Evolutionary conservation across 2,888 invertebrate species (phyloP), one percentile per base, ranked within the genome.

Genomic region (Limnephilus rhombicus): DNA sequence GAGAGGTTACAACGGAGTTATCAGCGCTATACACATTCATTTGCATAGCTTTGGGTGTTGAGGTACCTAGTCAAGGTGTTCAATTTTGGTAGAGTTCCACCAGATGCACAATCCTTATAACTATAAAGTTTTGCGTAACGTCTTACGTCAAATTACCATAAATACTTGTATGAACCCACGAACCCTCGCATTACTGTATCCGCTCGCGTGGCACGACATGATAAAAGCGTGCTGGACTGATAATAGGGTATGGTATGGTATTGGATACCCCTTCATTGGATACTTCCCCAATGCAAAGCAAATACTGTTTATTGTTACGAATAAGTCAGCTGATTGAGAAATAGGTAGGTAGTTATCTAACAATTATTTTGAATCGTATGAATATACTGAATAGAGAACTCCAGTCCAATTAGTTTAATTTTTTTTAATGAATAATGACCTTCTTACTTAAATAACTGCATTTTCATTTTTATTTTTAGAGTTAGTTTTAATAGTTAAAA

Each of bases 41-140:
- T 87, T 53, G 87, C 87, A 87, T 87, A 87, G 5, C 53, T 53
- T 87, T 87, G 31, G 68, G 13, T 49, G n/a, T 29, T 24, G 87
- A 49, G 49, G 29, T 31, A n/a, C 12, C 34, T 9, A 45, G 87
- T n/a, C 53, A 87, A 87, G 87, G 87, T 87, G 87, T 87, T 87
- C 87, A 87, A 29, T 53, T 87, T 87, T 87, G 53, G 87, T 87
- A 87, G n/a, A 87, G 87, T 87, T 87, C 87, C 87, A 53, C 53
- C 87, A 87, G 87, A 87, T 87, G 87, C 87, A 87, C 87, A 87
- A n/a, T 53, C 24, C 86, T 24, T 45, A 87, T 87, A 11, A 87
- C 34, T 45, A 87, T 87, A 24, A 68, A 53, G 87, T 49, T 49
- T 68, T 15, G 53, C 31, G n/a, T 53, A n/a, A 29, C 37, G 68